These are phyloP conservation scores for Leucania comma DNA, from an alignment of 2,888 invertebrate species.

Conservation along the genomic window DNA sequence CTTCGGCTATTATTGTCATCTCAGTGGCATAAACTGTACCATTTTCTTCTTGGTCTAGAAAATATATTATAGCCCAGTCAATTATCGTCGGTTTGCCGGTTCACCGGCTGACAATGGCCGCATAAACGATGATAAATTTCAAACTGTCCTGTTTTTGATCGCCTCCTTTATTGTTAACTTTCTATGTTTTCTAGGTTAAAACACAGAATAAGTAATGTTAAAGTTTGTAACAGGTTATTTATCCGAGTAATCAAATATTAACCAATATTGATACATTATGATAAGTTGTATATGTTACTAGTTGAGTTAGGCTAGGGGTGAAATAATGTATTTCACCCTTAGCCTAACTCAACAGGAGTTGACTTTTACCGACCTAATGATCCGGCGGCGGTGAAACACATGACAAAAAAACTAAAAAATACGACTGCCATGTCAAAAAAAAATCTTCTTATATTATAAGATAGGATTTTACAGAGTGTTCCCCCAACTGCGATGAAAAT, in stretches of 20 bases:
- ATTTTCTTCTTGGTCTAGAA: conserved; percentile 30
- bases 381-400: too few relatives aligned
- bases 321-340: neutral
- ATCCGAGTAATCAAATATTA: neutral
- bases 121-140: conserved; percentile 21
- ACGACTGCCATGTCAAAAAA: too few relatives aligned
- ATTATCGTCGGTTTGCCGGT: conserved; percentile 27
- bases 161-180: conserved; percentile 24
- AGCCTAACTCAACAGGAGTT: too few relatives aligned
- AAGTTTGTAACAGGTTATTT: neutral
- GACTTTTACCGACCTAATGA: neutral
- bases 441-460: too few relatives aligned
- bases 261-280: neutral
- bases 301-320: neutral
- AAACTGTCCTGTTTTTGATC: conserved; percentile 12
- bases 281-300: neutral
- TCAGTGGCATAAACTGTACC: conserved; percentile 6
- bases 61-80: conserved; percentile 10
- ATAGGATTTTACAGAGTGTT: too few relatives aligned
- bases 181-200: conserved; percentile 31
- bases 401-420: too few relatives aligned
- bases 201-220: too few relatives aligned
- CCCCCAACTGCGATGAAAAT: too few relatives aligned
- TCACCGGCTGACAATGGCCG: conserved; percentile 13
- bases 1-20: conserved; percentile 12